A percentile compares a stretch with the other conserved stretches of the same genome.
Evolutionary conservation across 1,140 invertebrate species (phyloP).

Genomic region (Ctenoplectra terminalis): DNA sequence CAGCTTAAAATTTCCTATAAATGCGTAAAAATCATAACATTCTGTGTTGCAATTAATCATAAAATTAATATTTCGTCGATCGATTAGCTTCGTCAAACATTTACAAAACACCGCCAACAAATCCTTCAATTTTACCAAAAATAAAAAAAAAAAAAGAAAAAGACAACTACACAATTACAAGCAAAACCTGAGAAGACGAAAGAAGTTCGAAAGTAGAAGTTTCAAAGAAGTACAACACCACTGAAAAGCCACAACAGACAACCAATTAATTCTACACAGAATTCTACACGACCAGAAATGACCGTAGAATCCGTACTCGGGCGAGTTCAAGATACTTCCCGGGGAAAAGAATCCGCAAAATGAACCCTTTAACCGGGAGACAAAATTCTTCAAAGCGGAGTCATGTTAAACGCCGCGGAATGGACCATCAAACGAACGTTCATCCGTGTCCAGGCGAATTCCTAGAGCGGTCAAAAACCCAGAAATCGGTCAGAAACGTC

Average conservation of each 20-base stretch:
- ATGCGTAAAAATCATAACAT: too few relatives aligned
- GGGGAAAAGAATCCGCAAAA: slow-evolving; percentile 7
- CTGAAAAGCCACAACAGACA: background rate
- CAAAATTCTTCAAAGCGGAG: slow-evolving; percentile 30
- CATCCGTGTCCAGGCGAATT: slow-evolving; percentile 38
- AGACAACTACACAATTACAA: too few relatives aligned
- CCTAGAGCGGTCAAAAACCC: slow-evolving; percentile 66
- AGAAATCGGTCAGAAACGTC: slow-evolving; percentile 38
- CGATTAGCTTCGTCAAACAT: too few relatives aligned
- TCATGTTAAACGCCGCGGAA: slow-evolving; percentile 43
- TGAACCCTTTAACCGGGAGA: slow-evolving; percentile 27
- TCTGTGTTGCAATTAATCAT: too few relatives aligned
- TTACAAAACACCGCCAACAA: too few relatives aligned
- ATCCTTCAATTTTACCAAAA: too few relatives aligned
- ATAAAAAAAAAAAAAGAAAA: too few relatives aligned
- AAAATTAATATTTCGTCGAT: too few relatives aligned
- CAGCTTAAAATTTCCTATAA: too few relatives aligned
- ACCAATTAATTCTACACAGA: too few relatives aligned
- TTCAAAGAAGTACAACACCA: background rate
- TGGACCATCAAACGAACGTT: slow-evolving; percentile 27
- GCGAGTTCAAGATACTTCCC: slow-evolving; percentile 19
- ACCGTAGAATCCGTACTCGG: background rate
- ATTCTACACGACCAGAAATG: background rate
- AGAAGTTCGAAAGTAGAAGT: too few relatives aligned
- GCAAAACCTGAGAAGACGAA: too few relatives aligned